A percentile compares a stretch with the other conserved stretches of the same genome.
These are phyloP conservation scores for Strix aluco DNA, from an alignment of 2,113 vertebrate species.

Conservation along the genomic window DNA sequence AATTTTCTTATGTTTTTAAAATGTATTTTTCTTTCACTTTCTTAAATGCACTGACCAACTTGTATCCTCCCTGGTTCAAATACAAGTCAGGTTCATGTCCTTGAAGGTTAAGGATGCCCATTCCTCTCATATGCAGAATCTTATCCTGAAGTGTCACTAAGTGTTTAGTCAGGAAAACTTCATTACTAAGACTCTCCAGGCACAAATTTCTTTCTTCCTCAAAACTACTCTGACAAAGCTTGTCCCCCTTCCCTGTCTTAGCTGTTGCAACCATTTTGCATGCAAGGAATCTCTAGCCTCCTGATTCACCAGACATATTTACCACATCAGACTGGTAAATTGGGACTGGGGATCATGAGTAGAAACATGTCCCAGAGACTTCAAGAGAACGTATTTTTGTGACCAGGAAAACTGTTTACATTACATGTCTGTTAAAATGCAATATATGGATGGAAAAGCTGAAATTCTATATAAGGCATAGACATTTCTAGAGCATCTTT, in stretches of 20 bases:
- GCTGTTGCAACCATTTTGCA: neutral
- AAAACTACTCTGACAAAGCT: neutral
- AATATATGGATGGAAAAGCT: neutral
- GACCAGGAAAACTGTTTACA: neutral
- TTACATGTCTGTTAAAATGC: neutral
- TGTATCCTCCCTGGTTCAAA: neutral
- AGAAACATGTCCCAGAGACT: neutral
- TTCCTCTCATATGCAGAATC: neutral
- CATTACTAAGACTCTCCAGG: neutral
- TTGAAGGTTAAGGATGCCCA: neutral
- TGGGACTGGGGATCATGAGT: neutral
- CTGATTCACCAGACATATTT: neutral
- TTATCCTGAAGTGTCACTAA: neutral
- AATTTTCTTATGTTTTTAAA: neutral
- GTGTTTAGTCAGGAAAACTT: neutral
- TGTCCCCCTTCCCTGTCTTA: neutral
- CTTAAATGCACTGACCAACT: neutral
- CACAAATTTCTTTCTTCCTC: neutral
- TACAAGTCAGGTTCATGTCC: neutral
- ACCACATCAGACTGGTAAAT: neutral
- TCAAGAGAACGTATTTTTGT: neutral
- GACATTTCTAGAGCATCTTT: neutral
- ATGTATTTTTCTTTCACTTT: neutral
- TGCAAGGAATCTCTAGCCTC: neutral
- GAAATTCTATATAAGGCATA: neutral